Base-by-base conservation (phyloP, 2,113 vertebrate genomes). In the Seriola aureovittata region DNA sequence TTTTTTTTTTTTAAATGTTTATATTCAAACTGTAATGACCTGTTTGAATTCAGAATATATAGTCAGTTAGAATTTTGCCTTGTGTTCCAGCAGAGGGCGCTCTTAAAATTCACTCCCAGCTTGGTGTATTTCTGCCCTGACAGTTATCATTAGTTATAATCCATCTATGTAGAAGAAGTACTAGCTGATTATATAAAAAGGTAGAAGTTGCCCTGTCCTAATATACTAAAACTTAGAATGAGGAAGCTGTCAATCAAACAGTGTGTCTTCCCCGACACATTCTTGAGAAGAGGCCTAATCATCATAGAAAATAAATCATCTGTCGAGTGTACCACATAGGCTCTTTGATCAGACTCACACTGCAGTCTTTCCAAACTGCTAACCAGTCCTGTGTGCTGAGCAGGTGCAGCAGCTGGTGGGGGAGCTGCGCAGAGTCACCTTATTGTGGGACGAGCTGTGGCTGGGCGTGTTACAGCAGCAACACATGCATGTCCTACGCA, bases 381-480 rank as follows among this genome's bases (percentile, higher is more conserved):
- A 64, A 75, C 40, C 4, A 1, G 11, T 72, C 1, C 4, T 88
- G 6, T 89, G 54, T 85, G 54, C 16, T 8, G 5, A 36, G 0
- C 91, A 99, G 98, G 98, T 99, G 42, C 98, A 99, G 92, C 97
- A 99, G 96, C 95, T 99, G 0, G 98, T 99, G 81, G 97, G 97
- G 0, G 98, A 99, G 91, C 94, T 99, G 81, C 96, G 98, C 60
- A 94, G 98, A 76, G 97, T 99, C n/a, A 99, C 98, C 0, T 95
- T 99, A 25, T 97, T 99, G 32, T 99, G 98, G 98, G 98, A 99
- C 48, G 98, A 99, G 4, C 96, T 99, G 25, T 99, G 98, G 98
- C 76, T 99, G 72, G 98, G 98, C 0, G 98, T 99, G 36, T 64
- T 99, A 0, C 94, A 99, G 76, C 98, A 99, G 88, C 98, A 99